A percentile compares a stretch with the other conserved stretches of the same genome.
These are phyloP conservation scores for Azorinus chamasolen DNA, from an alignment of 2,888 invertebrate genomes.

Conservation along the genomic window DNA sequence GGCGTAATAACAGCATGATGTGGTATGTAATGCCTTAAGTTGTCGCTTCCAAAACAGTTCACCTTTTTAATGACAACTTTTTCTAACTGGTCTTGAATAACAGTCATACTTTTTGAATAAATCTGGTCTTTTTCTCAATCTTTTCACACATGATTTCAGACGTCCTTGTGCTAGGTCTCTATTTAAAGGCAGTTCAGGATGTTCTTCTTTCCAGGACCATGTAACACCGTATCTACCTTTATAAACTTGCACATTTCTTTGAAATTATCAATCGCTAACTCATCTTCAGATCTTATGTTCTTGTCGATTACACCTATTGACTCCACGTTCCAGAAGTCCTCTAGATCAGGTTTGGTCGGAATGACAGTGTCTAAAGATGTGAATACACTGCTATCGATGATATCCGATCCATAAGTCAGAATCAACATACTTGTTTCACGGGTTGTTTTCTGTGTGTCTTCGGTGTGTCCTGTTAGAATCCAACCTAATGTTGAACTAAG, in stretches of 20 bases:
- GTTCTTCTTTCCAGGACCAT: constrained; percentile 42
- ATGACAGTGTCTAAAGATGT: neutral
- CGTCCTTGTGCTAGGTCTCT: constrained; percentile 25
- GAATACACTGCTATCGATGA: no score
- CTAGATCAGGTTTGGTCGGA: constrained; percentile 14
- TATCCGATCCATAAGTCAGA: neutral
- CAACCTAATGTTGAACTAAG: constrained; percentile 7
- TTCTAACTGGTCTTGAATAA: constrained; percentile 24
- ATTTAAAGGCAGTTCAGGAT: constrained; percentile 25
- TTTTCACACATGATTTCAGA: constrained; percentile 12
- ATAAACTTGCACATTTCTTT: constrained; percentile 22
- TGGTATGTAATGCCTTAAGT: constrained; percentile 20
- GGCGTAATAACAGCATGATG: constrained; percentile 32
- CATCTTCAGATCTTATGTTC: constrained; percentile 13
- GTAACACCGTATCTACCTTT: constrained; percentile 33
- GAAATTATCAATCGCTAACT: constrained; percentile 23
- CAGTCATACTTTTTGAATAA: constrained; percentile 20
- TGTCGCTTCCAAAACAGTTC: neutral
- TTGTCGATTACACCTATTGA: constrained; percentile 22
- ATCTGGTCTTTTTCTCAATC: constrained; percentile 8
- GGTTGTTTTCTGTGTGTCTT: neutral
- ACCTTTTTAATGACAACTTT: constrained; percentile 34
- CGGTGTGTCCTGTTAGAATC: constrained; percentile 2
- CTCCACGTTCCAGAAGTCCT: constrained; percentile 40
- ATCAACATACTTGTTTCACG: neutral